Evolutionary conservation across 2,888 invertebrate species (phyloP).

Genomic region (Actias luna): DNA sequence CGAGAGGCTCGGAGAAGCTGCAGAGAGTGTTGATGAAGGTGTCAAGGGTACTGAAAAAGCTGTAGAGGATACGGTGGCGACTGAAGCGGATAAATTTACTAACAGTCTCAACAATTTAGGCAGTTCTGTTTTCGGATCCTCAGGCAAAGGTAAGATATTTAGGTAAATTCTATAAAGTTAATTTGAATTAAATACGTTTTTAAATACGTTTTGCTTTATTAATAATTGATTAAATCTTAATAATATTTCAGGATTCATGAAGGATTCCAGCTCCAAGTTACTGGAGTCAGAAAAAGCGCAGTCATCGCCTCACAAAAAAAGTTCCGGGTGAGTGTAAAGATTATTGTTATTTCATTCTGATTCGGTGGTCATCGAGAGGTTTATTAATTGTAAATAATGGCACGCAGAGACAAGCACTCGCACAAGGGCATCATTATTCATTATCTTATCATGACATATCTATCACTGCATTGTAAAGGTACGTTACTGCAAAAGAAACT

Average conservation of each 20-base stretch:
- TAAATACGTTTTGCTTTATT: no score
- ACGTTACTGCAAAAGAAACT: neutral
- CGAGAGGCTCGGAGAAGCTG: constrained; percentile 51
- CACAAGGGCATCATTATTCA: constrained; percentile 8
- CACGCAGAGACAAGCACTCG: constrained; percentile 17
- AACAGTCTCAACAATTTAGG: constrained; percentile 73
- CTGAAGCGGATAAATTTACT: constrained; percentile 68
- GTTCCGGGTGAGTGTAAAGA: constrained; percentile 63
- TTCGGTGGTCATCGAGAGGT: neutral
- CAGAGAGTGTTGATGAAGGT: constrained; percentile 39
- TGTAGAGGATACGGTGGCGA: constrained; percentile 47
- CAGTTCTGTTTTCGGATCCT: constrained; percentile 71
- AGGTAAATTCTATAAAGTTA: no score
- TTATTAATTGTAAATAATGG: constrained; percentile 2
- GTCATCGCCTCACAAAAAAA: constrained; percentile 71
- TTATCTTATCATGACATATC: neutral
- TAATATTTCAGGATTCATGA: constrained; percentile 65
- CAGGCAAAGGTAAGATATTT: constrained; percentile 64
- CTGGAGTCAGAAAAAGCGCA: constrained; percentile 73
- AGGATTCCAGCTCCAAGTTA: constrained; percentile 72
- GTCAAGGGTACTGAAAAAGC: constrained; percentile 45
- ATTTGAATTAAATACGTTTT: no score
- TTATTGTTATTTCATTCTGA: constrained; percentile 1
- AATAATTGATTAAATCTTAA: no score
- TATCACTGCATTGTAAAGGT: constrained; percentile 22